Conservation (phyloP, 2,888 invertebrate genomes). For the Agrochola lota region DNA sequence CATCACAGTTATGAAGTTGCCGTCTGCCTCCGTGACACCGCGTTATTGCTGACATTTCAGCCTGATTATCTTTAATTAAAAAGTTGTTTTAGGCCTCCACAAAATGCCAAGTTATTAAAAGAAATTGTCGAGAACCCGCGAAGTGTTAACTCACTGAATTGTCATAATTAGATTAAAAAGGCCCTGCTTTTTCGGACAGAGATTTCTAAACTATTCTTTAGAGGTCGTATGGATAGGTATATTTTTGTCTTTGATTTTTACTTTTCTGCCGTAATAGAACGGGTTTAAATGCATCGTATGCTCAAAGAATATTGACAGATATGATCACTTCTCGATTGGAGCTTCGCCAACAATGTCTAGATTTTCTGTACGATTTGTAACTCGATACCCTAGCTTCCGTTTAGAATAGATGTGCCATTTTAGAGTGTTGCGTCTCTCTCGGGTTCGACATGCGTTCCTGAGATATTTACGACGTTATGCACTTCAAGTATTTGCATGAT, state of each 20-base stretch:
- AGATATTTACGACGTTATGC: slow-evolving; percentile 84
- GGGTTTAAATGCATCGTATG: slow-evolving; percentile 84
- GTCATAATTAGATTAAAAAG: slow-evolving; percentile 86
- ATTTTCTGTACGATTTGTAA: slow-evolving; percentile 89
- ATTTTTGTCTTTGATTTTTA: slow-evolving; percentile 69
- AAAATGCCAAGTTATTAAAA: slow-evolving; percentile 86
- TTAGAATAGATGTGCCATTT: slow-evolving; percentile 88
- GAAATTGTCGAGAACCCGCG: slow-evolving; percentile 83
- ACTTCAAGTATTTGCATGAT: slow-evolving; percentile 77
- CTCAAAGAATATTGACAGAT: slow-evolving; percentile 90
- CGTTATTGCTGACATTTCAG: slow-evolving; percentile 85
- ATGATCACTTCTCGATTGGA: slow-evolving; percentile 90
- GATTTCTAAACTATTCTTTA: slow-evolving; percentile 64
- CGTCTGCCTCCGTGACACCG: slow-evolving; percentile 81
- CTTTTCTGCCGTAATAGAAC: slow-evolving; percentile 65
- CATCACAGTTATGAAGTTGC: slow-evolving; percentile 84
- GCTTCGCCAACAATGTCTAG: slow-evolving; percentile 86
- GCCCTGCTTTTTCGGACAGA: slow-evolving; percentile 73
- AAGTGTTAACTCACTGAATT: slow-evolving; percentile 85
- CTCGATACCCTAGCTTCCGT: slow-evolving; percentile 86
- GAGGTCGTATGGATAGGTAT: slow-evolving; percentile 59
- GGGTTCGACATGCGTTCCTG: slow-evolving; percentile 83
- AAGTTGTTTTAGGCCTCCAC: slow-evolving; percentile 85
- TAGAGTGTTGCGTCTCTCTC: slow-evolving; percentile 83
- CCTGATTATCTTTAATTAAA: slow-evolving; percentile 89